Conservation (phyloP, 2,888 invertebrate species). For the Luffia ferchaultella region DNA sequence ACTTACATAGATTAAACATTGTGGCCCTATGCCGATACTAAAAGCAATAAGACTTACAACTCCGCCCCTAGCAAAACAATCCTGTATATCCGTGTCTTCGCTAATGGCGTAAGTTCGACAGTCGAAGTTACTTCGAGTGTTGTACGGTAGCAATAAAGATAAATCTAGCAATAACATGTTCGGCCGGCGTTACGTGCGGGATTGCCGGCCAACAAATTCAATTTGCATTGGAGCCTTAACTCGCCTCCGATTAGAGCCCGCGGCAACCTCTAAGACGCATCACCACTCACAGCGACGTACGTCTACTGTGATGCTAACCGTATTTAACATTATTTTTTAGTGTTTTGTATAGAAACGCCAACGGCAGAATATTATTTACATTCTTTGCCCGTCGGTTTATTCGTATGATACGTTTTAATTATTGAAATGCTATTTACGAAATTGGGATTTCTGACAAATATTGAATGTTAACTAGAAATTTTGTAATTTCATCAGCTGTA, state of each 20-base stretch:
- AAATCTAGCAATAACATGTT: conserved; percentile 66
- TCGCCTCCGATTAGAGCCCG: conserved; percentile 49
- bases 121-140: conserved; percentile 64
- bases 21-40: conserved; percentile 47
- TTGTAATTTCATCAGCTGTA: no score
- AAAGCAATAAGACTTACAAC: conserved; percentile 66
- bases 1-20: conserved; percentile 55
- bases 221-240: conserved; percentile 64
- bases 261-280: no score
- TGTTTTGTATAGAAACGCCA: no score
- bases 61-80: conserved; percentile 43
- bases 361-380: no score
- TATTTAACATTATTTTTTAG: no score
- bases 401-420: no score
- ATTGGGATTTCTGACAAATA: no score
- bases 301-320: no score
- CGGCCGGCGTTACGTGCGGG: conserved; percentile 59
- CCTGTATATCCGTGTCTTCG: conserved; percentile 63
- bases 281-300: no score
- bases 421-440: no score
- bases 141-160: conserved; percentile 65
- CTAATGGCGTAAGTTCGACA: conserved; percentile 66
- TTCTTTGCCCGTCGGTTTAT: no score
- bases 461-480: no score
- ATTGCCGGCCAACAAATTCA: conserved; percentile 62